Evolutionary conservation across 2,888 invertebrate genomes (phyloP), one percentile per base, ranked within the genome.

Genomic region (Campoplex capitator): DNA sequence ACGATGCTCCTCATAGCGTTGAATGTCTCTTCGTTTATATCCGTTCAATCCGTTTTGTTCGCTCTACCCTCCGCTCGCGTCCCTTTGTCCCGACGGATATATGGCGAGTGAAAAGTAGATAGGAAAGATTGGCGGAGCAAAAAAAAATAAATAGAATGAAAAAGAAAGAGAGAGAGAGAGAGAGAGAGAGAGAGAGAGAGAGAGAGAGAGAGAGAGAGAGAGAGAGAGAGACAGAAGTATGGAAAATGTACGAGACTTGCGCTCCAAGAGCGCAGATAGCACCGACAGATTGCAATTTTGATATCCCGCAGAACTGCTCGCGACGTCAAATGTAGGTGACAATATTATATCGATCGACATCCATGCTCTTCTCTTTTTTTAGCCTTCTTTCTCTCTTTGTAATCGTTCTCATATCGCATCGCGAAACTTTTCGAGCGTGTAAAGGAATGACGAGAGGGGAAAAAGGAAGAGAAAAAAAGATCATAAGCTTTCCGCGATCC

Each of bases 1-100:
- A 77, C 83, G 77, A 77, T 76, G 75, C 75, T 84, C 78, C 70
- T 85, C 83, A 75, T 73, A 70, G 45, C 58, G 75, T 76, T 71
- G 79, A 82, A 83, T 83, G 75, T 87, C 83, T 83, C 86, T 51
- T 54, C 71, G 71, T 79, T 79, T 73, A 83, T 87, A 85, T 87
- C 85, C 84, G 84, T 85, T 84, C 87, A 79, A 87, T 87, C 84
- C 84, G 82, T 87, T 87, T 87, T 85, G 84, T 85, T 83, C 79
- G 82, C 70, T 81, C 74, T 54, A 74, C 45, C 77, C 62, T 45
- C 65, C 32, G 65, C 68, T 68, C 68, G 18, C 58, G 28, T 77
- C 81, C 62, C 84, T 87, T 87, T 84, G 82, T 87, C 82, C 82
- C 79, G 71, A 70, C 54, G 82, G 78, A 85, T 87, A 84, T 76